Evolutionary conservation across 2,113 vertebrate genomes (phyloP).

Genomic region (Corythaeola cristata): DNA sequence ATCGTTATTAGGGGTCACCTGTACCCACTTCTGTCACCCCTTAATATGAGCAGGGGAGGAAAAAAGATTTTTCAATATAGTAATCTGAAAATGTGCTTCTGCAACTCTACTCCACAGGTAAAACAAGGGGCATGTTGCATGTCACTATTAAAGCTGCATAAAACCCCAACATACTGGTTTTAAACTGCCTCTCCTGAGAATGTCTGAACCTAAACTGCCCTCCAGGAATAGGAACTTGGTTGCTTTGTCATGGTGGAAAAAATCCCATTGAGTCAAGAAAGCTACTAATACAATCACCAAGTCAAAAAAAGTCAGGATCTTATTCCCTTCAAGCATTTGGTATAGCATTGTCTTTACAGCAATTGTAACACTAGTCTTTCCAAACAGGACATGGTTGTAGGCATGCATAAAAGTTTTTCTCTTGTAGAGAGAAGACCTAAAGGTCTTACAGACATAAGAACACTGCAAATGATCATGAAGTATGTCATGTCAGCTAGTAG

Average conservation of each 20-base stretch:
- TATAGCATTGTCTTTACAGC: slow-evolving; percentile 54
- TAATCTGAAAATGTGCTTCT: slow-evolving; percentile 70
- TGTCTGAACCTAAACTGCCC: slow-evolving; percentile 6
- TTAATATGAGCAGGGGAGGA: neutral
- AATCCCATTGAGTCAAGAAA: slow-evolving; percentile 55
- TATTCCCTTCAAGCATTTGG: slow-evolving; percentile 77
- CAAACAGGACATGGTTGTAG: slow-evolving; percentile 67
- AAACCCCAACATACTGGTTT: slow-evolving; percentile 10
- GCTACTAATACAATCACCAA: slow-evolving; percentile 81
- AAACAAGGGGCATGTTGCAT: neutral
- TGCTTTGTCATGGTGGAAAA: slow-evolving; percentile 45
- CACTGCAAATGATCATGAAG: slow-evolving; percentile 66
- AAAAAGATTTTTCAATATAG: neutral
- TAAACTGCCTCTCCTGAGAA: slow-evolving; percentile 65
- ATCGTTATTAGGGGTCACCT: slow-evolving; percentile 54
- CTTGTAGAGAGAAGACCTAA: slow-evolving; percentile 89
- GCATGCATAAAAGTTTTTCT: slow-evolving; percentile 81
- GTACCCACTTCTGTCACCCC: slow-evolving; percentile 43
- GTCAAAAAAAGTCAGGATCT: slow-evolving; percentile 69
- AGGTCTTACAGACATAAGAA: slow-evolving; percentile 77
- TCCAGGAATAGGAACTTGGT: slow-evolving; percentile 38
- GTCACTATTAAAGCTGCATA: neutral
- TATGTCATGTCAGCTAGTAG: slow-evolving; percentile 10
- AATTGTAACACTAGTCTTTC: slow-evolving; percentile 54
- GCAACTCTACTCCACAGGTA: slow-evolving; percentile 53